Conservation (phyloP, 2,888 invertebrate species). For the Rosalia funebris region DNA sequence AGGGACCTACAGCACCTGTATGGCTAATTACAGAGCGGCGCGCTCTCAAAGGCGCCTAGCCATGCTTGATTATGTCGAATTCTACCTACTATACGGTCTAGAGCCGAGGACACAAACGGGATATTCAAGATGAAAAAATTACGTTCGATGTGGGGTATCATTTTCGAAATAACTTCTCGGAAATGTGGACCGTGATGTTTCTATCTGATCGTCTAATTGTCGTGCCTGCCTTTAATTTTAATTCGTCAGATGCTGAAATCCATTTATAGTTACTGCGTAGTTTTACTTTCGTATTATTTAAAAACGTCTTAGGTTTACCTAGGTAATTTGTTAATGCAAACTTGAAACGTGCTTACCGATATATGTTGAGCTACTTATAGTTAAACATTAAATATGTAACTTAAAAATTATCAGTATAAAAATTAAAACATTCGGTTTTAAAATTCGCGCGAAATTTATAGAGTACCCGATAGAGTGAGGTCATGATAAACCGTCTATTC, state of each 20-base stretch:
- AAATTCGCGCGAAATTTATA: no score
- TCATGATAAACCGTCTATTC: no score
- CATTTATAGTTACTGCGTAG: neutral
- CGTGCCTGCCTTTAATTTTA: neutral
- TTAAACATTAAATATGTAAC: no score
- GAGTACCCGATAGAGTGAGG: no score
- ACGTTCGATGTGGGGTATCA: constrained; percentile 15
- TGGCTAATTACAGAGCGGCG: constrained; percentile 48
- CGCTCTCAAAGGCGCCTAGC: constrained; percentile 44
- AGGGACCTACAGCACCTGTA: constrained; percentile 46
- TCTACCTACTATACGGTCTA: constrained; percentile 34
- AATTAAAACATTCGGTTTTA: no score
- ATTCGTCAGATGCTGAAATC: neutral
- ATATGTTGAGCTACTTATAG: no score
- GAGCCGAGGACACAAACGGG: constrained; percentile 7
- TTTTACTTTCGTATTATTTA: no score
- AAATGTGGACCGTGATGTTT: constrained; percentile 1
- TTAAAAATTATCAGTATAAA: no score
- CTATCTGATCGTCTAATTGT: neutral
- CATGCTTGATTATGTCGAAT: constrained; percentile 47
- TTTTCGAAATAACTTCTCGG: constrained; percentile 10
- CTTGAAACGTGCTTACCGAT: no score
- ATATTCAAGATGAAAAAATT: constrained; percentile 11
- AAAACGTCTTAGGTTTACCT: no score
- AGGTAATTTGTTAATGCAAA: no score